Percentiles rank a stretch among this genome's conserved stretches.
phyloP scores from a whole-genome alignment of 2,797 vertebrate species.

The Helostoma temminkii region DNA sequence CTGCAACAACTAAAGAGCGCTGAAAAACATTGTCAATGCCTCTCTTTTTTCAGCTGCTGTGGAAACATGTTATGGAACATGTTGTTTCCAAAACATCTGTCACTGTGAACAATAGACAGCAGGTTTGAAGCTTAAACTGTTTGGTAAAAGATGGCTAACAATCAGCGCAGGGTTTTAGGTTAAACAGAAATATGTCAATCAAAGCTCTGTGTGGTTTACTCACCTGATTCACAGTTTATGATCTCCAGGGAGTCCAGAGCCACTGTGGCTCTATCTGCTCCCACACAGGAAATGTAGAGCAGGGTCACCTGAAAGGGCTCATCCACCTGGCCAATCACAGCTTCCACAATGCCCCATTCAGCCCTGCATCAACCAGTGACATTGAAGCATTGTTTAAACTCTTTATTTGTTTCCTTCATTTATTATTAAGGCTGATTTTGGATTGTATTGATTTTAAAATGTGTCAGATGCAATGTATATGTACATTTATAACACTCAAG shows the following conservation, averaged over 20 bases:
- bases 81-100: background rate
- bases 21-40: too few relatives aligned
- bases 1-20: too few relatives aligned
- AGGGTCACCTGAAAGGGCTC: constrained; percentile 87
- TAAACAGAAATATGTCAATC: background rate
- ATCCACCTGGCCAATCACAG: constrained; percentile 83
- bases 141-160: background rate
- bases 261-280: constrained; percentile 65
- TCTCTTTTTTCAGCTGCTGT: background rate
- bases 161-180: background rate
- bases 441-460: background rate
- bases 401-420: background rate
- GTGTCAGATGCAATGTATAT: background rate
- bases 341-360: constrained; percentile 85
- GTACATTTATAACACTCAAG: background rate
- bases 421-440: background rate
- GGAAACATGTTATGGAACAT: background rate
- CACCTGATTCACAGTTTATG: constrained; percentile 82
- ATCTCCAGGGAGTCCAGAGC: constrained; percentile 88
- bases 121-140: background rate
- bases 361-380: constrained; percentile 62
- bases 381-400: constrained; percentile 15
- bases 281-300: constrained; percentile 83
- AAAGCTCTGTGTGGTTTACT: constrained; percentile 3
- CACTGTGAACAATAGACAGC: constrained; percentile 1